phyloP scores from a whole-genome alignment of 2,113 vertebrate genomes.

The Scortum barcoo region DNA sequence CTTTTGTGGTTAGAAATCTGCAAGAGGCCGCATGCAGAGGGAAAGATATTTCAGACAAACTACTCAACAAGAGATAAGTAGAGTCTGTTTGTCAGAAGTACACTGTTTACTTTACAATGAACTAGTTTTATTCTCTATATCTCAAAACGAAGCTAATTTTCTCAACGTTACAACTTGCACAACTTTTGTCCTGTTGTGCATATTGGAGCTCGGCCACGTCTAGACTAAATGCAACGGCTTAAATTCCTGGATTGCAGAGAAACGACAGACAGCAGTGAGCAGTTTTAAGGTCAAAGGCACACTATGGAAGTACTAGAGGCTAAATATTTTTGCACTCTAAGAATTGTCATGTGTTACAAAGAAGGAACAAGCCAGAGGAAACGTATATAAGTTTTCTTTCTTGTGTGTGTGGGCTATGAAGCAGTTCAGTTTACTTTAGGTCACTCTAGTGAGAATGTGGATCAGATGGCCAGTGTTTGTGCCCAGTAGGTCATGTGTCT shows the following conservation, averaged over 20 bases:
- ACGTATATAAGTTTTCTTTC: not conserved
- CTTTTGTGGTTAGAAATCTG: not conserved
- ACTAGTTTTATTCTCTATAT: not conserved
- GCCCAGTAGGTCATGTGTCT: slow-evolving; percentile 25
- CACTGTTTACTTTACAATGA: not conserved
- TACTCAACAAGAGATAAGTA: not conserved
- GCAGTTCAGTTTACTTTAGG: slow-evolving; percentile 8
- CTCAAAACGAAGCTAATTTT: not conserved
- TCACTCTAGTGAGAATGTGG: slow-evolving; percentile 26
- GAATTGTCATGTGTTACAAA: not conserved
- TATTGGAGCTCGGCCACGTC: not conserved
- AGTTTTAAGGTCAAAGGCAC: slow-evolving; percentile 4
- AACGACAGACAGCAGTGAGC: not conserved
- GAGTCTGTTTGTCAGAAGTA: not conserved
- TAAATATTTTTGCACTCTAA: slow-evolving; percentile 16
- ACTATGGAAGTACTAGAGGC: not conserved
- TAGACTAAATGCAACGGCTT: slow-evolving; percentile 2
- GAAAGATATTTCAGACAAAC: not conserved
- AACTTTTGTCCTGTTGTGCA: not conserved
- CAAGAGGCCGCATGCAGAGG: not conserved
- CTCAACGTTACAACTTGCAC: not conserved
- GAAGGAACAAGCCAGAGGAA: not conserved
- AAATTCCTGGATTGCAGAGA: not conserved
- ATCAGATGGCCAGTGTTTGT: slow-evolving; percentile 37
- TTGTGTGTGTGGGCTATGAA: not conserved